phyloP scores from a whole-genome alignment of 2,888 invertebrate species.

The Perizoma affinitatum region DNA sequence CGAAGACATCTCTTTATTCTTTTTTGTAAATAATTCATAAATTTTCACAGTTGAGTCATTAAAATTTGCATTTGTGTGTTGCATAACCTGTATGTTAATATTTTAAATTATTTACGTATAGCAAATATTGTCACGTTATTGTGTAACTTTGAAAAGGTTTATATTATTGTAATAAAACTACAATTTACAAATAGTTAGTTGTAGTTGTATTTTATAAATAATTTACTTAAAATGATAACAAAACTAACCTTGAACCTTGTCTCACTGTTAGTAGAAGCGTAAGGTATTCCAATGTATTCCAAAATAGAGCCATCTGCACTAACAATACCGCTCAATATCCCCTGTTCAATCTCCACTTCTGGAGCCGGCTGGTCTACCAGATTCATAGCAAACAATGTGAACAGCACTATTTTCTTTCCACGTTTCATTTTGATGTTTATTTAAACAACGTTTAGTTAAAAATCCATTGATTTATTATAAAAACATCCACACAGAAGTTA shows the following conservation, averaged over 20 bases:
- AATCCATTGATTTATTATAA: neutral
- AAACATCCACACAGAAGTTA: neutral
- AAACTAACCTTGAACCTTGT: constrained; percentile 68
- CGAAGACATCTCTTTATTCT: no score
- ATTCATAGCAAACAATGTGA: constrained; percentile 67
- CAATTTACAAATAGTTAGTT: no score
- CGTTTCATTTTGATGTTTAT: constrained; percentile 53
- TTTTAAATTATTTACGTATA: no score
- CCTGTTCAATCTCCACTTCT: constrained; percentile 68
- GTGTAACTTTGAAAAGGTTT: no score
- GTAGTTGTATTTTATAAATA: no score
- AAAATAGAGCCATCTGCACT: constrained; percentile 68
- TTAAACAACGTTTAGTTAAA: neutral
- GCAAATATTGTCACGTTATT: no score
- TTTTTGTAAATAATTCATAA: no score
- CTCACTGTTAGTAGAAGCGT: constrained; percentile 62
- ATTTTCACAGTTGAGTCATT: no score
- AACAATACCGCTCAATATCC: constrained; percentile 67
- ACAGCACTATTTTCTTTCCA: constrained; percentile 61
- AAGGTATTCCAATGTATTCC: constrained; percentile 75
- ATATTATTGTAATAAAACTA: no score
- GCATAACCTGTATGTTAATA: no score
- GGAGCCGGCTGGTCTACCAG: constrained; percentile 74
- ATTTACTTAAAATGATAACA: constrained; percentile 6
- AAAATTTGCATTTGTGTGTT: no score